Evolutionary conservation across 2,797 vertebrate genomes (phyloP), one percentile per base, ranked within the genome.

Genomic region (Ctenochaetus hawaiiensis): DNA sequence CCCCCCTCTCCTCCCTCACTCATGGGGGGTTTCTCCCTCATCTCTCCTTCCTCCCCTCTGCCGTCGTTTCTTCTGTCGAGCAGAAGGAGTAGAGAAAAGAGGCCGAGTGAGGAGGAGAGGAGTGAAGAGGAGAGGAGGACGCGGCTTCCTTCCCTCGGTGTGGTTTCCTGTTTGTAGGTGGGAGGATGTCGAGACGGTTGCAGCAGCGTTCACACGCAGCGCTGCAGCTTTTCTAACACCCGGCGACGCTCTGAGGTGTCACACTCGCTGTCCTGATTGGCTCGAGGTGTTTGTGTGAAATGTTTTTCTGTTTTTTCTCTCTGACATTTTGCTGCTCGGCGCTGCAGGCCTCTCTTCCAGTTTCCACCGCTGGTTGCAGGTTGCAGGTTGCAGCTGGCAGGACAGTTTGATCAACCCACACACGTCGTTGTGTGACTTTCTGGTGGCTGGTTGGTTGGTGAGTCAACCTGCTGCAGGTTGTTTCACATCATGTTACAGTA

Each of bases 131-230:
- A 75, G 66, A 63, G 63, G 81, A 82, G 69, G 67, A 72, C 80
- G 65, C 65, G 14, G 63, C 86, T 89, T 89, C 87, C 83, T 90
- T 70, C 77, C 77, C 82, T 83, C 81, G 70, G 64, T 92, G 90
- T 92, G 93, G 93, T 93, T 95, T 95, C 95, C 94, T 95, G 95
- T 95, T 91, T 87, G 93, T 86, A 92, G 88, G 91, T 91, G 87
- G 86, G 84, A 92, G 89, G 90, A 88, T 88, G 90, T 87, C 0
- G 75, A 77, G 84, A 80, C 85, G 71, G 89, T 83, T 86, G 82
- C 84, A 80, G 84, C 74, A 72, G 70, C 61, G 18, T 66, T 84
- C 78, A 44, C 51, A 37, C 18, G n/a, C 78, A 41, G 67, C 18
- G 45, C 52, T 84, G 83, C 85, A 84, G 75, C 66, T 63, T 64